Conservation (phyloP, 2,888 invertebrate genomes). For the Drosophila meridiana region DNA sequence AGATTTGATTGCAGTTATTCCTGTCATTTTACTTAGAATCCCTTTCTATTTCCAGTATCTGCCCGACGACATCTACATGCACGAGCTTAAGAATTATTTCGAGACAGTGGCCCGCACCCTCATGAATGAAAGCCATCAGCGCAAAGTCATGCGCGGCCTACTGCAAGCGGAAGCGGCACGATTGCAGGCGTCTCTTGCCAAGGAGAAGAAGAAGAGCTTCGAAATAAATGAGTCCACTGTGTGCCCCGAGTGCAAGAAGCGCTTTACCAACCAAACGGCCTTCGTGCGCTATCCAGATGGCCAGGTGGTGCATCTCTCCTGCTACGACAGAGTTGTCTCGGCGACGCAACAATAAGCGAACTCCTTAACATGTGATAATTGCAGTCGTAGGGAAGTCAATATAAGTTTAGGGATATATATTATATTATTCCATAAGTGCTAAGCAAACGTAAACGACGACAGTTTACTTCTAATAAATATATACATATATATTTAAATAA, state of each 20-base stretch:
- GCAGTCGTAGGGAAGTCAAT: constrained; percentile 1
- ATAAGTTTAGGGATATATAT: background rate
- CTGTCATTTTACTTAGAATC: background rate
- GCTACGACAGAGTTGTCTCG: constrained; percentile 86
- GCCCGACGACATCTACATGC: constrained; percentile 92
- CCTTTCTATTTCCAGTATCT: constrained; percentile 86
- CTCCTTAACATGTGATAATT: constrained; percentile 34
- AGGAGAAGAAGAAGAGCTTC: constrained; percentile 93
- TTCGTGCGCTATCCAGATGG: constrained; percentile 97
- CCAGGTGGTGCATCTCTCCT: constrained; percentile 96
- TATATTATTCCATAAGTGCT: constrained; percentile 3
- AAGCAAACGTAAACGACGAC: background rate
- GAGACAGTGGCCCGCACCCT: constrained; percentile 91
- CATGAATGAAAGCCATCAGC: constrained; percentile 90
- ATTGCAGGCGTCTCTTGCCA: constrained; percentile 91
- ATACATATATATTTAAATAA: constrained; percentile 13
- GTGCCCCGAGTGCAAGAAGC: constrained; percentile 96
- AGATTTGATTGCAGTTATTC: too few relatives aligned
- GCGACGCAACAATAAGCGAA: constrained; percentile 41
- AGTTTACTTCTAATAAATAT: constrained; percentile 5
- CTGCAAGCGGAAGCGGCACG: constrained; percentile 94
- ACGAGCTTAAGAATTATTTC: constrained; percentile 91
- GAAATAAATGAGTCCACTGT: constrained; percentile 94
- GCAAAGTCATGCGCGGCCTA: constrained; percentile 93
- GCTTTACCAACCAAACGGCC: constrained; percentile 97